These are phyloP conservation scores for Nemopilema nomurai DNA, from an alignment of 30 jellyfish, hydroid and myxozoan species.

Conservation along the genomic window DNA sequence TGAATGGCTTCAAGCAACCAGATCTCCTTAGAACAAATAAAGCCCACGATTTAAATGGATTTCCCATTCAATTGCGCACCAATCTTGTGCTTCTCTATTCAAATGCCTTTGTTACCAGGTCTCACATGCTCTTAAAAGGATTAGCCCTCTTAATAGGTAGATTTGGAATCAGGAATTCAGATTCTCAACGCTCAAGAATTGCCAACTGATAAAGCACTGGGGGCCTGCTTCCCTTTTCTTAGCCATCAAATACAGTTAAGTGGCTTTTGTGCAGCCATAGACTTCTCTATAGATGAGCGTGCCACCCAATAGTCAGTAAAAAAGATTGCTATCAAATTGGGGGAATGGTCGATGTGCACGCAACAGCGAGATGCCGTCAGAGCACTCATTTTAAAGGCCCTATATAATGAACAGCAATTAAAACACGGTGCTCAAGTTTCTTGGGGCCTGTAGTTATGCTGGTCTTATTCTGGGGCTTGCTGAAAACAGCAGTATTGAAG, in stretches of 20 bases:
- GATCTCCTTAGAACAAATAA: neutral
- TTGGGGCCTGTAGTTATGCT: no score
- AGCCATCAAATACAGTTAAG: neutral
- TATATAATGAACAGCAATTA: no score
- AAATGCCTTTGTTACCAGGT: slow-evolving; percentile 8
- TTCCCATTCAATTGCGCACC: slow-evolving; percentile 14
- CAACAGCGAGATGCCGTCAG: no score
- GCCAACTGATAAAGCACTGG: neutral
- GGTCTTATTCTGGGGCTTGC: no score
- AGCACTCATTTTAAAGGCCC: no score
- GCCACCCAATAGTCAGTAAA: no score
- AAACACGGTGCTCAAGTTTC: no score
- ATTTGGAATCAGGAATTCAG: neutral
- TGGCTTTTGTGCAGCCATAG: neutral
- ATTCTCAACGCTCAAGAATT: neutral
- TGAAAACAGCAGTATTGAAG: no score
- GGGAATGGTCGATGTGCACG: no score
- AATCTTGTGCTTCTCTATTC: slow-evolving; percentile 7
- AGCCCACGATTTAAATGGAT: slow-evolving; percentile 23
- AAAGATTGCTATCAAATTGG: no score
- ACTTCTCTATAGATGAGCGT: neutral
- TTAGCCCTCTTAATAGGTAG: neutral
- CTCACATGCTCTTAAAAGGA: neutral
- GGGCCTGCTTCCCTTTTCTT: neutral
- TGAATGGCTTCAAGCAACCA: neutral